Evolutionary conservation across 2,797 vertebrate genomes (phyloP), one percentile per base, ranked within the genome.

Genomic region (Sandelia bainsii): DNA sequence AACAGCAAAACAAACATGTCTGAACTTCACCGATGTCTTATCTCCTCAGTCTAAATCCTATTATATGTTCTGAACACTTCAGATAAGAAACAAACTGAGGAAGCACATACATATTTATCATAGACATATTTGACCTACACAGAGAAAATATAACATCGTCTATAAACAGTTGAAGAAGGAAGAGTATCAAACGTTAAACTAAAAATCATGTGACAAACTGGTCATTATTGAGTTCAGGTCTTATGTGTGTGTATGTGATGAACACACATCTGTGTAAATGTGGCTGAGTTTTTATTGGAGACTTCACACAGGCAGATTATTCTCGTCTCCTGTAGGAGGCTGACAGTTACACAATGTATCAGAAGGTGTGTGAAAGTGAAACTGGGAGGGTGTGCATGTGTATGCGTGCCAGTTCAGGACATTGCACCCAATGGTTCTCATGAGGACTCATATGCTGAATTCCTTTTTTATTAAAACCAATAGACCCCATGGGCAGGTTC

Each of bases 391-490:
- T 49, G 50, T 50, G 48, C 40, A 22, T 25, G 50, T 44, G 53
- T 20, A 20, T 45, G n/a, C 51, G 4, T 49, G 25, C 9, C 50
- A 60, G 66, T 64, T 75, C 54, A 77, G 69, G 69, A 77, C 65
- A 75, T 58, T 79, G 52, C 59, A 87, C 66, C 59, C 45, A 69
- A 42, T 2, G 5, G 74, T 79, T 89, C 79, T 76, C 83, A 83
- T 69, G 73, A 75, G 64, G 66, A 79, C 57, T 86, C 80, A 75
- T 69, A 72, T 64, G 58, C 63, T 76, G 77, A 89, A 91, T 92
- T 90, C 87, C 81, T 80, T 76, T 73, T 86, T 89, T 88, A 91
- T 92, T 90, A 91, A 93, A 91, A 90, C 75, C 83, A 92, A 86
- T 81, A 88, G 78, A 90, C 83, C 88, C 82, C 88, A 84, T 77